These are phyloP conservation scores for Scolanthus callimorphus DNA, from an alignment of 92 coral and sea anemone species.

Conservation along the genomic window DNA sequence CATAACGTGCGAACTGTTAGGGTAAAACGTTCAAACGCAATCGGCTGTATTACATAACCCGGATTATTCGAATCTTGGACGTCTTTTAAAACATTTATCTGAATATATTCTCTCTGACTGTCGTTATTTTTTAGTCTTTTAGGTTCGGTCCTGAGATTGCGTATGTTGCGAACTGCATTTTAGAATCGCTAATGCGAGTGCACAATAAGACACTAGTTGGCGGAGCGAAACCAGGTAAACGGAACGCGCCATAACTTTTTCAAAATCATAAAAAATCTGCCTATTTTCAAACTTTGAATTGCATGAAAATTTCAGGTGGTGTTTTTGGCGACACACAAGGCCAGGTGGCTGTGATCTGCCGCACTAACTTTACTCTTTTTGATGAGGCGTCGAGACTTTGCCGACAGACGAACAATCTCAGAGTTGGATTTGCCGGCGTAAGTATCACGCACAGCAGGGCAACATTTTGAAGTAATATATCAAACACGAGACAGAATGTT, in stretches of 20 bases:
- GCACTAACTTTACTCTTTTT: constrained; percentile 78
- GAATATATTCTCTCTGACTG: too few relatives aligned
- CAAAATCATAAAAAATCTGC: too few relatives aligned
- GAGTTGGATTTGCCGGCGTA: constrained; percentile 94
- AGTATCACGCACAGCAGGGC: too few relatives aligned
- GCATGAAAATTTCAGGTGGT: constrained; percentile 78
- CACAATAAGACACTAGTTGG: constrained; percentile 82
- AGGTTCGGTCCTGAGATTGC: constrained; percentile 95
- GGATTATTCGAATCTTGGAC: too few relatives aligned
- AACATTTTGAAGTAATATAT: too few relatives aligned
- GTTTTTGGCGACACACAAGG: constrained; percentile 67
- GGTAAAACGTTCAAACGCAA: too few relatives aligned
- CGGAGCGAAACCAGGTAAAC: constrained; percentile 70
- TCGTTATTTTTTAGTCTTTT: constrained; percentile 82
- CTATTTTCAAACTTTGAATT: too few relatives aligned
- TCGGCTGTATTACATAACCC: too few relatives aligned
- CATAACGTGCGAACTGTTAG: too few relatives aligned
- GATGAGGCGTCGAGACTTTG: constrained; percentile 74
- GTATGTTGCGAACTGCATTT: constrained; percentile 72
- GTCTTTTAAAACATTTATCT: too few relatives aligned
- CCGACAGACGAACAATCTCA: constrained; percentile 42
- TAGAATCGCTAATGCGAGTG: constrained; percentile 66
- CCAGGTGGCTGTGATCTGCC: constrained; percentile 81
- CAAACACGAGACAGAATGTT: too few relatives aligned
- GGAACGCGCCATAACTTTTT: too few relatives aligned